Percentiles rank a stretch among this genome's conserved stretches.
Conservation (phyloP, 2,888 invertebrate genomes). For the Catocala nupta region DNA sequence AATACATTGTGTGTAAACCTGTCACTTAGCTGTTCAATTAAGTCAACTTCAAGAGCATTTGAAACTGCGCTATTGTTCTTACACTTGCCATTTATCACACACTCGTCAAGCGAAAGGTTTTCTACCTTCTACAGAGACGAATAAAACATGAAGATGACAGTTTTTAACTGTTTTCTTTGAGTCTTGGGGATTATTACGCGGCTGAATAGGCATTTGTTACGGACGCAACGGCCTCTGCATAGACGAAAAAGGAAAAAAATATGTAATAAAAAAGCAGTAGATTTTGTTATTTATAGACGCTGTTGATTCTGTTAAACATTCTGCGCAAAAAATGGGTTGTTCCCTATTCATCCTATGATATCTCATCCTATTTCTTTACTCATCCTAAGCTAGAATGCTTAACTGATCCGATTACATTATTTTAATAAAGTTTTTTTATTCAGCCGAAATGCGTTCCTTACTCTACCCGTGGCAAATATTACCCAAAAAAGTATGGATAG, state of each 20-base stretch:
- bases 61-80: slow-evolving; percentile 36
- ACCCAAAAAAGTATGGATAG: no score
- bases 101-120: slow-evolving; percentile 31
- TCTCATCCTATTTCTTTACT: no score
- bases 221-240: slow-evolving; percentile 10
- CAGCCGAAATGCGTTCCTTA: no score
- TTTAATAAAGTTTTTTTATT: no score
- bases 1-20: slow-evolving; percentile 22
- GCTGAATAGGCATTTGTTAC: slow-evolving; percentile 20
- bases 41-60: slow-evolving; percentile 36
- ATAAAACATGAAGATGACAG: slow-evolving; percentile 18
- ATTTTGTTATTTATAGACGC: slow-evolving; percentile 7
- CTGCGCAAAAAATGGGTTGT: no score
- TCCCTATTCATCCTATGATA: no score
- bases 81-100: slow-evolving; percentile 21
- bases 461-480: no score
- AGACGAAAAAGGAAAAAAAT: not conserved
- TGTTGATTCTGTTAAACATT: not conserved
- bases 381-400: no score
- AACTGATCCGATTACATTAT: no score
- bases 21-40: slow-evolving; percentile 50
- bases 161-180: slow-evolving; percentile 24
- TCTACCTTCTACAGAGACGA: slow-evolving; percentile 1
- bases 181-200: slow-evolving; percentile 13
- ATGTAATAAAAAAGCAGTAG: slow-evolving; percentile 7